Evolutionary conservation across 2,888 invertebrate species (phyloP).

Genomic region (Aphelenchoides bicaudatus): DNA sequence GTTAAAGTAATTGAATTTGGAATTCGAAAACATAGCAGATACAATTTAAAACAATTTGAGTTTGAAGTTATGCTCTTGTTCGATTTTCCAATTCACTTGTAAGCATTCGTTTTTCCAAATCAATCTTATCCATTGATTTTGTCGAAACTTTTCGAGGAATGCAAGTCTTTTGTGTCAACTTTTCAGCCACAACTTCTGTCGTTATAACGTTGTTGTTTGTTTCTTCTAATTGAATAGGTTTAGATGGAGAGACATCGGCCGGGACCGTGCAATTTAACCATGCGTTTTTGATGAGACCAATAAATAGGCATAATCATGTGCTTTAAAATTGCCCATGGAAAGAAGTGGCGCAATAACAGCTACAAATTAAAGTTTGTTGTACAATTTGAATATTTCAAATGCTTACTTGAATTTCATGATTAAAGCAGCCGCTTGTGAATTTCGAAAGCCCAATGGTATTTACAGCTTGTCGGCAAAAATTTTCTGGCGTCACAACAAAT

Average conservation of each 20-base stretch:
- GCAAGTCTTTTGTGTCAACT: not conserved
- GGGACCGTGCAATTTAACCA: constrained; percentile 38
- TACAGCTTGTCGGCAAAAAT: constrained; percentile 53
- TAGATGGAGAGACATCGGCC: too few species aligned
- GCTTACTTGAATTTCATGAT: constrained; percentile 54
- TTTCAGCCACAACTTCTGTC: not conserved
- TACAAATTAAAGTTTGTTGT: constrained; percentile 27
- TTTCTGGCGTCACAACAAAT: constrained; percentile 55
- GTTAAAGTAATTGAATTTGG: too few species aligned
- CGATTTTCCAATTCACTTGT: constrained; percentile 1
- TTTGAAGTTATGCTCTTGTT: not conserved
- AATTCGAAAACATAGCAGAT: too few species aligned
- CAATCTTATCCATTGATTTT: constrained; percentile 5
- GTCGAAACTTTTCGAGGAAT: constrained; percentile 7
- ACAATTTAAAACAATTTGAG: too few species aligned
- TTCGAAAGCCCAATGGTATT: constrained; percentile 46
- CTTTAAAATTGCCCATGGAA: constrained; percentile 56
- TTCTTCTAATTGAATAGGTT: not conserved
- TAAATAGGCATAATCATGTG: constrained; percentile 58
- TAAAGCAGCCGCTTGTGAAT: constrained; percentile 55
- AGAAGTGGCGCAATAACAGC: constrained; percentile 51
- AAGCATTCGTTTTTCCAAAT: not conserved
- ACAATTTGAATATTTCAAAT: not conserved
- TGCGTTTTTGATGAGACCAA: constrained; percentile 46
- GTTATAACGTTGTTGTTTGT: constrained; percentile 1